Conservation (phyloP, 2,113 vertebrate species). For the Malurus cyaneus region DNA sequence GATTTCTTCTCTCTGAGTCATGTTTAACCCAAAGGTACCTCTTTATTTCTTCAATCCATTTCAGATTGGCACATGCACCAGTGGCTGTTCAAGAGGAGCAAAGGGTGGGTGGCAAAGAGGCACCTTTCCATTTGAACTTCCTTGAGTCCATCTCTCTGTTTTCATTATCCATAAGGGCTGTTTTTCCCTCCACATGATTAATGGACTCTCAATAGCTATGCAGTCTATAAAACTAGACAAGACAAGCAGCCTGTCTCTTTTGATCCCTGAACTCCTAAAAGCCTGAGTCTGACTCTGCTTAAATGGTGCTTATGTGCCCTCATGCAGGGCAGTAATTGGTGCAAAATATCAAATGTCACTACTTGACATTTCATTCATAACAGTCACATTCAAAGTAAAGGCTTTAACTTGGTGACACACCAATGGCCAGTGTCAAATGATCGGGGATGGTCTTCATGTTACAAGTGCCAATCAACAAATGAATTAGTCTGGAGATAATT, state of each 20-base stretch:
- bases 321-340: neutral
- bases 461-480: conserved; percentile 15
- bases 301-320: conserved; percentile 9
- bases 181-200: neutral
- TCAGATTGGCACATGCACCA: neutral
- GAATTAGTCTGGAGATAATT: conserved; percentile 10
- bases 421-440: neutral
- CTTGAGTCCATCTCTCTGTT: neutral
- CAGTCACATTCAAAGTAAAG: neutral
- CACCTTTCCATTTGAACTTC: neutral
- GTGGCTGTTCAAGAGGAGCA: neutral
- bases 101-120: neutral
- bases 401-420: conserved; percentile 5
- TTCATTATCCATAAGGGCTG: neutral
- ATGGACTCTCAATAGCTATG: neutral
- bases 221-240: conserved; percentile 33
- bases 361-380: conserved; percentile 41
- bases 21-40: neutral
- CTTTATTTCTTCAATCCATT: neutral
- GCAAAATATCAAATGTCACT: conserved; percentile 43
- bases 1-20: neutral
- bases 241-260: conserved; percentile 15
- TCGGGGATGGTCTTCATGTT: neutral
- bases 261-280: conserved; percentile 32
- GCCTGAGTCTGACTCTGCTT: neutral